Evolutionary conservation across 2,888 invertebrate species (phyloP).

Genomic region (Glaucopsyche alexis): DNA sequence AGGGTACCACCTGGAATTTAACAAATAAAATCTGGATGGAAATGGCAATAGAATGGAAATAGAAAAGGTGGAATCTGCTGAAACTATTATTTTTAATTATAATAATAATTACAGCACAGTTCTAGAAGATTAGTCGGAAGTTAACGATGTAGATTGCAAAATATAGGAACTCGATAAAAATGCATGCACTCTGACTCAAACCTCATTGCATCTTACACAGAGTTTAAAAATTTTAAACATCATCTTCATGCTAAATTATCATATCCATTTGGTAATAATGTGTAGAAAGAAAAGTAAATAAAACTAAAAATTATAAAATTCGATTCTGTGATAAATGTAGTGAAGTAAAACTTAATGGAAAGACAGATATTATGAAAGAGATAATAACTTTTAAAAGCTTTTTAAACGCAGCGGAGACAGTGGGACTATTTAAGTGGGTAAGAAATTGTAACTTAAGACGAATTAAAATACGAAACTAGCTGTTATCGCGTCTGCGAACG

Average conservation of each 20-base stretch:
- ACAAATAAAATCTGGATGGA: background rate
- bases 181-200: too few species aligned
- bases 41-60: too few species aligned
- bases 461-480: constrained; percentile 23
- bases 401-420: constrained; percentile 27
- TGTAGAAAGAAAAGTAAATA: background rate
- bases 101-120: too few species aligned
- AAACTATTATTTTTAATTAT: too few species aligned
- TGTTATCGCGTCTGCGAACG: background rate
- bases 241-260: too few species aligned
- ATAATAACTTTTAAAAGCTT: constrained; percentile 30
- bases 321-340: background rate
- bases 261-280: too few species aligned
- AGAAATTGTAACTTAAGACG: constrained; percentile 27
- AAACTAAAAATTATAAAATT: constrained; percentile 14
- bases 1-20: constrained; percentile 35
- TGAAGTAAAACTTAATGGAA: constrained; percentile 25
- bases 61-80: too few species aligned
- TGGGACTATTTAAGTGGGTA: constrained; percentile 20
- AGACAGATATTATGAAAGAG: constrained; percentile 29
- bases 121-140: too few species aligned
- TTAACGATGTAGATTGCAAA: too few species aligned
- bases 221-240: too few species aligned
- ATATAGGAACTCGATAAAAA: too few species aligned
- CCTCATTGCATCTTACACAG: too few species aligned